Base-by-base conservation (phyloP, 2,888 invertebrate genomes). In the Drosophila melanosoma region DNA sequence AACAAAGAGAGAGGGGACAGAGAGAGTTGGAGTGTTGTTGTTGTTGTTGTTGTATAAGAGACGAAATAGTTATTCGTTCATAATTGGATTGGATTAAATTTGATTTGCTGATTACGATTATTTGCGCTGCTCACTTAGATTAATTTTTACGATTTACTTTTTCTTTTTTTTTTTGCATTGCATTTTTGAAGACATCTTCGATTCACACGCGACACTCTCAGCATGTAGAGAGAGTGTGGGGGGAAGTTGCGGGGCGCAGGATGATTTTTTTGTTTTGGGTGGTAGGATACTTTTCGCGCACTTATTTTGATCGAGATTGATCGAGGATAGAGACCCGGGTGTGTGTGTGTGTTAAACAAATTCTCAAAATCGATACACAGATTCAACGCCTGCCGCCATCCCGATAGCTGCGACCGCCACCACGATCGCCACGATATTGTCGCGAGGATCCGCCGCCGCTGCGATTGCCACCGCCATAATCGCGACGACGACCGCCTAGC, bases 371-470 rank as follows among this genome's bases (percentile, higher is more conserved):
- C 77, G 65, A 66, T 23, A 36, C 42, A 74, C 69, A 52, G 8
- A 20, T 68, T 81, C 66, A 88, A 75, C 86, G 84, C 66, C 86
- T 74, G 73, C 52, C 74, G 73, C 52, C 74, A 74, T 85, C 88
- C 73, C 84, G 88, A 83, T 87, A 84, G 79, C 69, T 84, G 49
- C 85, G 83, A n/a, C 82, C 82, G 48, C 82, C 82, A 51, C 77
- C 74, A 45, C 91, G 90, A 53, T 93, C 92, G 33, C 88, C 90
- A 82, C 94, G 94, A 83, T 94, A 93, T 82, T 94, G 93, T 82
- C 94, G 87, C 82, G 89, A 93, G 40, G 78, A 81, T 71, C 83
- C 88, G 38, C 56, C 56, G 29, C 56, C 57, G 56, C 84, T 87
- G 33, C 89, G 89, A 57, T 87, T 82, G 52, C 83, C 83, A 52